Evolutionary conservation across 2,888 invertebrate species (phyloP), one percentile per base, ranked within the genome.

Genomic region (Abrostola tripartita): DNA sequence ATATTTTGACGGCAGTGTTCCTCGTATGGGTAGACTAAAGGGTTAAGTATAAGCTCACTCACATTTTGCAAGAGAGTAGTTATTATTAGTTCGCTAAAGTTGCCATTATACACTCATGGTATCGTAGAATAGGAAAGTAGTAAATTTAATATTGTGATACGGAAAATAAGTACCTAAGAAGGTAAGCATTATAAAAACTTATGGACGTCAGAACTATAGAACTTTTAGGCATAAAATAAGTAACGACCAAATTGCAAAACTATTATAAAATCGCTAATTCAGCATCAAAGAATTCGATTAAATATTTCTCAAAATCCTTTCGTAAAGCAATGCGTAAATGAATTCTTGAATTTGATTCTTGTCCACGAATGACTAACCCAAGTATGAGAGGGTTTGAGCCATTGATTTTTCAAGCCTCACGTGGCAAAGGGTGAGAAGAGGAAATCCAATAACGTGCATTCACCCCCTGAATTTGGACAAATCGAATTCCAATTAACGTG

Each of bases 321-420:
- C 38, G 55, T 55, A 42, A 62, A 69, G 62, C 55, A 60, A 75
- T 57, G 73, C 68, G 66, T 65, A 68, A 69, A 51, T 59, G 54
- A 66, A 77, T 69, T 64, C 67, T 68, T 75, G 57, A 65, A 67
- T 74, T 71, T 71, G 71, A 76, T 60, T 70, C 71, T 65, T 71
- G 50, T 51, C 44, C 9, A 65, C 59, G 79, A 72, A 71, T 81
- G 77, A 81, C 72, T 81, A 81, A 79, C 53, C 42, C 52, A 62
- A 71, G 60, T 65, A 71, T 68, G 68, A 76, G 79, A 79, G 83
- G 82, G 73, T 44, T 36, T 49, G 52, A 63, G 74, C 68, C 86
- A 91, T 90, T 88, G 92, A 91, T 92, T 92, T 90, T 86, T 87
- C 85, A 90, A 92, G 86, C 90, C 88, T 83, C 85, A 88, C 83